A percentile compares a stretch with the other conserved stretches of the same genome.
Conservation (phyloP, 2,888 invertebrate genomes). For the Pherbina coryleti region DNA sequence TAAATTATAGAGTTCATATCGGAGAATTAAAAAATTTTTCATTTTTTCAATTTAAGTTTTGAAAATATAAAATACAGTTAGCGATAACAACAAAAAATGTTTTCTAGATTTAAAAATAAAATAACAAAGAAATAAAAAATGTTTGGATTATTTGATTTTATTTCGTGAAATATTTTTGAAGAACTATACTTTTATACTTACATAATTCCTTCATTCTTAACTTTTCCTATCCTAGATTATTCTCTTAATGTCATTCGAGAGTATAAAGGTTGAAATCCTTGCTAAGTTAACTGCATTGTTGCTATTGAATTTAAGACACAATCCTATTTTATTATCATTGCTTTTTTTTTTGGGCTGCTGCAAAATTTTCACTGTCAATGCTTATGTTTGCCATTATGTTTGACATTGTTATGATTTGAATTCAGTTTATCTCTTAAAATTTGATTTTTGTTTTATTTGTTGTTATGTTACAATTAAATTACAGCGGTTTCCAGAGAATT, state of each 20-base stretch:
- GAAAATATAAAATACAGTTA: too few relatives aligned
- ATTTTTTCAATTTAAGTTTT: too few relatives aligned
- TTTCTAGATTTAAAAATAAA: too few relatives aligned
- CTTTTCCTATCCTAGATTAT: not conserved
- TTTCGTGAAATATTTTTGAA: not conserved
- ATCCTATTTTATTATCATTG: not conserved
- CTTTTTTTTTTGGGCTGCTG: not conserved
- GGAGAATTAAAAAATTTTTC: too few relatives aligned
- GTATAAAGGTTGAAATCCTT: too few relatives aligned
- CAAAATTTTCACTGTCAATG: conserved; percentile 2
- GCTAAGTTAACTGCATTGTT: not conserved
- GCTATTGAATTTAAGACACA: too few relatives aligned
- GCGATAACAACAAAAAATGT: too few relatives aligned
- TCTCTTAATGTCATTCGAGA: not conserved
- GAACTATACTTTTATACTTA: too few relatives aligned
- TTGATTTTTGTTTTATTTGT: not conserved
- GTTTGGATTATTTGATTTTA: not conserved
- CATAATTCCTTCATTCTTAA: too few relatives aligned
- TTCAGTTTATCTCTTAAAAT: not conserved
- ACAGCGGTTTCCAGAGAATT: not conserved
- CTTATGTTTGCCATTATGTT: conserved; percentile 10
- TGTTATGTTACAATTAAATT: not conserved
- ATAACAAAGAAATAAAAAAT: too few relatives aligned
- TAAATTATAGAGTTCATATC: too few relatives aligned
- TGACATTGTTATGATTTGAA: not conserved